phyloP scores from a whole-genome alignment of 2,888 invertebrate species.

The Zygogramma bicolorata region DNA sequence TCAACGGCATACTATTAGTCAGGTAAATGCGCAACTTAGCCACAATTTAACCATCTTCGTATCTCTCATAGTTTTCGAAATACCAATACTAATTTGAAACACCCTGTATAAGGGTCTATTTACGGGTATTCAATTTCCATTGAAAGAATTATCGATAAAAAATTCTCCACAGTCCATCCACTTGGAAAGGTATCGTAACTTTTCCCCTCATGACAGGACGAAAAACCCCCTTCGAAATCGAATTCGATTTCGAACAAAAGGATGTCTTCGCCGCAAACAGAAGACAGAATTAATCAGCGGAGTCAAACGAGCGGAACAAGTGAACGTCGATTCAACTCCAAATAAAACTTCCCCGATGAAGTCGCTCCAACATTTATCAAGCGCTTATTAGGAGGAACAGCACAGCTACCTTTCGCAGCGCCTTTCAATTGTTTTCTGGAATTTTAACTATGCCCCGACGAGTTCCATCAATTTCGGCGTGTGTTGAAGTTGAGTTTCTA shows the following conservation, averaged over 20 bases:
- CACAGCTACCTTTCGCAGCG: not conserved
- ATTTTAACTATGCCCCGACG: not conserved
- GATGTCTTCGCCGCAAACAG: not conserved
- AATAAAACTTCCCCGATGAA: not conserved
- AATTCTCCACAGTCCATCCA: not conserved
- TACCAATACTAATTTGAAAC: no score
- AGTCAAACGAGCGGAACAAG: constrained; percentile 1
- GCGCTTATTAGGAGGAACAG: not conserved
- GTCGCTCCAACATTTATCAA: not conserved
- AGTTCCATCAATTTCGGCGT: not conserved
- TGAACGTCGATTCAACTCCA: not conserved
- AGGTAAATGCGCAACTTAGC: constrained; percentile 10
- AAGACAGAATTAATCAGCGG: not conserved
- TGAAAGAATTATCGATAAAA: not conserved
- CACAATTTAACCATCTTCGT: constrained; percentile 6
- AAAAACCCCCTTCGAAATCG: not conserved
- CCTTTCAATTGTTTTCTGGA: constrained; percentile 1
- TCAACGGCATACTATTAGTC: constrained; percentile 5
- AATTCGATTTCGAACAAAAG: not conserved
- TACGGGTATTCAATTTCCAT: no score
- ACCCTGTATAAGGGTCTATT: no score
- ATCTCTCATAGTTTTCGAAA: not conserved
- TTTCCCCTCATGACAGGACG: not conserved
- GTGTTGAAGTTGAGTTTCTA: not conserved
- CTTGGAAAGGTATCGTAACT: not conserved